A percentile compares a stretch with the other conserved stretches of the same genome.
phyloP scores from a whole-genome alignment of 2,113 vertebrate species.

The Axis porcinus region DNA sequence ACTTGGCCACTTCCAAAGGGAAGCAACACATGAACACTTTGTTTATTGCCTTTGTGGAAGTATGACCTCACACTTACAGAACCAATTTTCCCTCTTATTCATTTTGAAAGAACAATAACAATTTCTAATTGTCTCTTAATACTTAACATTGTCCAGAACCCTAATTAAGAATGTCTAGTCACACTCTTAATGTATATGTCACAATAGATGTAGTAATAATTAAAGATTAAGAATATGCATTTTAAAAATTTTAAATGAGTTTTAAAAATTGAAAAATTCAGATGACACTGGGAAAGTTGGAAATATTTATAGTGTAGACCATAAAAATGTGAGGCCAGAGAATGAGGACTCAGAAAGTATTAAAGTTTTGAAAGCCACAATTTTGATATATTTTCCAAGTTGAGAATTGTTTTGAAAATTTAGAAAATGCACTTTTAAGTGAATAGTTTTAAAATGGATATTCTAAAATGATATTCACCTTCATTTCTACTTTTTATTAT shows the following conservation, averaged over 20 bases:
- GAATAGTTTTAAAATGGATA: background rate
- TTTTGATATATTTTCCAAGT: background rate
- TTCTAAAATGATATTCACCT: background rate
- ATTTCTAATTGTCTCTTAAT: background rate
- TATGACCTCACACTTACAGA: background rate
- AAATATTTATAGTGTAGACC: background rate
- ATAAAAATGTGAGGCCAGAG: background rate
- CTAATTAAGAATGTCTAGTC: background rate
- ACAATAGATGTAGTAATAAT: background rate
- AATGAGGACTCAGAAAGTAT: background rate
- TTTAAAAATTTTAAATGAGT: background rate
- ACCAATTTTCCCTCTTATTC: background rate
- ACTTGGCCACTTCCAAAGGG: background rate
- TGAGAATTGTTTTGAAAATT: constrained; percentile 20
- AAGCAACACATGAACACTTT: background rate
- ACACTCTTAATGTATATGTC: background rate
- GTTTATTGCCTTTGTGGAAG: background rate
- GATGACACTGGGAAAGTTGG: background rate
- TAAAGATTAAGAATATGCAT: background rate
- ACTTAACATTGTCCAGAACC: background rate
- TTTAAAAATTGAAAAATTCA: background rate
- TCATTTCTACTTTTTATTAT: background rate
- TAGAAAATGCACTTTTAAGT: constrained; percentile 3
- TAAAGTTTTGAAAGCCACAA: background rate
- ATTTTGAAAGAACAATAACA: background rate